Base-by-base conservation (phyloP, 2,888 invertebrate species). In the Ormyrus rosae region DNA sequence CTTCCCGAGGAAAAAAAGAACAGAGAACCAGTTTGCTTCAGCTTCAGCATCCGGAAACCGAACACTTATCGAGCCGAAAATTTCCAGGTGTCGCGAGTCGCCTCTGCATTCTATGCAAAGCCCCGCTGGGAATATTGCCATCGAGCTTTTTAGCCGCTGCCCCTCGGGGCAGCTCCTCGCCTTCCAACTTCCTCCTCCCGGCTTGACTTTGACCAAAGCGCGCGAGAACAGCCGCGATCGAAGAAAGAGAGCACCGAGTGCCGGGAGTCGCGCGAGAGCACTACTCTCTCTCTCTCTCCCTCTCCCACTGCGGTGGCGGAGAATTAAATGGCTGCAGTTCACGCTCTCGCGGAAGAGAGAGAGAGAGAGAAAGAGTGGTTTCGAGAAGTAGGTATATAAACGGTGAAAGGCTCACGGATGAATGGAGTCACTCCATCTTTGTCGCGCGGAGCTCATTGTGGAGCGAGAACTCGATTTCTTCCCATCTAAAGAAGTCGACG, bases 351-450 rank as follows among this genome's bases (percentile, higher is more conserved):
- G 2, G 19, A 6, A n/a, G 64, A 53, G 13, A 9, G 53, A 60
- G 53, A 50, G 55, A 19, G 73, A 55, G 9, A n/a, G n/a, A 48
- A 13, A 45, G 56, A 60, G 45, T 50, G 60, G 19, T 61, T 63
- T 65, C 72, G 69, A 79, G 71, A 82, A 82, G 73, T 77, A 51
- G 75, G 79, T 72, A 48, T 81, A 78, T 72, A 70, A 76, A 76
- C 56, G 79, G 76, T 76, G 72, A 76, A 81, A 75, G 60, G 69
- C 71, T 78, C 73, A 10, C 9, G 64, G 53, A 55, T 68, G 80
- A 61, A 78, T 75, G 78, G 72, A 74, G 48, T 72, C 61, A 34
- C 68, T 75, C 76, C 64, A 79, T 83, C 81, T 69, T 79, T 83
- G 67, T 81, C 78, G 71, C 63, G 51, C 55, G 19, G 13, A 56